Conservation (phyloP, 2,113 vertebrate species). For the Motacilla tschutschensis region DNA sequence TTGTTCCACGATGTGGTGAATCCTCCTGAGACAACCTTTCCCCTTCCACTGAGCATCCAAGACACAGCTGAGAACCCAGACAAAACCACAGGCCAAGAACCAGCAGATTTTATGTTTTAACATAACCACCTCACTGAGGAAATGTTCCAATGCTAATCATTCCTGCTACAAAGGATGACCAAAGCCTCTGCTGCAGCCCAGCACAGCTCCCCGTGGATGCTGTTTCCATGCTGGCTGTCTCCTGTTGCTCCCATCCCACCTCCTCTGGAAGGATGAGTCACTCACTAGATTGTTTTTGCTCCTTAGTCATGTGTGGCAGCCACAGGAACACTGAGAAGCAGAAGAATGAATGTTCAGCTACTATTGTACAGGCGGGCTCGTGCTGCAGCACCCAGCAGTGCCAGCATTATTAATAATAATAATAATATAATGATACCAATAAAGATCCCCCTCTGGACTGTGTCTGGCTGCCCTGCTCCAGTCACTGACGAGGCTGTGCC, state of each 20-base stretch:
- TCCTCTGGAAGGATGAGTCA: slow-evolving; percentile 37
- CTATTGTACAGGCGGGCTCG: neutral
- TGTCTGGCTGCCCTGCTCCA: neutral
- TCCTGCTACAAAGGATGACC: neutral
- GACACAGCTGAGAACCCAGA: neutral
- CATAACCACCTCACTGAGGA: neutral
- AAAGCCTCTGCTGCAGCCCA: neutral
- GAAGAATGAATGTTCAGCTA: neutral
- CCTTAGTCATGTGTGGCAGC: slow-evolving; percentile 26
- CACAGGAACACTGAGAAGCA: neutral
- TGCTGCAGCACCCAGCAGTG: neutral
- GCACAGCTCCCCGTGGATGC: neutral
- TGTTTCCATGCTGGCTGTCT: neutral
- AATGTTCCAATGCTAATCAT: rapidly evolving
- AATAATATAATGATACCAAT: neutral
- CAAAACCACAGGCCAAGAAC: neutral
- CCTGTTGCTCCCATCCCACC: slow-evolving; percentile 17
- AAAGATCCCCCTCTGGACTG: neutral
- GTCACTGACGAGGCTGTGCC: neutral
- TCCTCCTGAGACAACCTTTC: neutral
- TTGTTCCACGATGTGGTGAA: rapidly evolving
- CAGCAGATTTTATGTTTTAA: neutral
- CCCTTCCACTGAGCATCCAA: neutral
- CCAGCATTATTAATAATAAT: neutral
- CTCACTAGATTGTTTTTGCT: slow-evolving; percentile 31